Percentiles rank a stretch among this genome's conserved stretches.
phyloP scores from a whole-genome alignment of 2,797 vertebrate species.

The Telmatherina bonti region DNA sequence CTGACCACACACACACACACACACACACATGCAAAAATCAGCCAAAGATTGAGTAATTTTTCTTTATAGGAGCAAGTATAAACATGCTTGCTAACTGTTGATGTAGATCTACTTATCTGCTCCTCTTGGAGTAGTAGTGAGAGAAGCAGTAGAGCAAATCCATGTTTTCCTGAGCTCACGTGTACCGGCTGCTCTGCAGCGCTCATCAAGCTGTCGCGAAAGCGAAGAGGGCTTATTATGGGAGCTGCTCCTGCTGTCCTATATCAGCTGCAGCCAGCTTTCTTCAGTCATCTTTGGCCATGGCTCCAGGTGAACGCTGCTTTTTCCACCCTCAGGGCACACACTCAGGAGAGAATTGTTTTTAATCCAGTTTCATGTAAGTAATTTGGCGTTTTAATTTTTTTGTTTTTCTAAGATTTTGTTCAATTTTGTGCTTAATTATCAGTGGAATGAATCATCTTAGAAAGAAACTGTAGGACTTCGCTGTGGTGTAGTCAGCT shows the following conservation, averaged over 20 bases:
- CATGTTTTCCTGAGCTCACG: slow-evolving; percentile 64
- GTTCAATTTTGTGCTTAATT: not conserved
- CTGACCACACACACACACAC: not conserved
- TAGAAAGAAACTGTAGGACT: not conserved
- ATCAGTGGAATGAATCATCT: not conserved
- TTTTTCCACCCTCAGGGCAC: slow-evolving; percentile 6
- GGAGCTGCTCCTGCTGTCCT: slow-evolving; percentile 57
- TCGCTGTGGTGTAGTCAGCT: not conserved
- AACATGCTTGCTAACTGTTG: not conserved
- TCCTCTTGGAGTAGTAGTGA: not conserved
- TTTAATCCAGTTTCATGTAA: slow-evolving; percentile 32
- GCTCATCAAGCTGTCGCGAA: slow-evolving; percentile 57
- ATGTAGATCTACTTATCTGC: not conserved
- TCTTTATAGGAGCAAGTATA: not conserved
- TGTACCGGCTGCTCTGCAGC: slow-evolving; percentile 43
- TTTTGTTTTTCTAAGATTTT: not conserved
- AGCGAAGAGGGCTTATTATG: slow-evolving; percentile 56
- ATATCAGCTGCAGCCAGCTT: slow-evolving; percentile 43
- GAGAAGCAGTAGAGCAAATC: slow-evolving; percentile 26
- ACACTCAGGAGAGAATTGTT: not conserved
- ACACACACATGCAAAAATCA: not conserved
- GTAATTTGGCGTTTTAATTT: slow-evolving; percentile 12
- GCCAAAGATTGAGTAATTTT: not conserved
- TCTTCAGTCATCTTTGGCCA: slow-evolving; percentile 41
- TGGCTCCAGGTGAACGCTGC: slow-evolving; percentile 31